Evolutionary conservation across 2,113 vertebrate species (phyloP).

Genomic region (Lucifuga dentata): DNA sequence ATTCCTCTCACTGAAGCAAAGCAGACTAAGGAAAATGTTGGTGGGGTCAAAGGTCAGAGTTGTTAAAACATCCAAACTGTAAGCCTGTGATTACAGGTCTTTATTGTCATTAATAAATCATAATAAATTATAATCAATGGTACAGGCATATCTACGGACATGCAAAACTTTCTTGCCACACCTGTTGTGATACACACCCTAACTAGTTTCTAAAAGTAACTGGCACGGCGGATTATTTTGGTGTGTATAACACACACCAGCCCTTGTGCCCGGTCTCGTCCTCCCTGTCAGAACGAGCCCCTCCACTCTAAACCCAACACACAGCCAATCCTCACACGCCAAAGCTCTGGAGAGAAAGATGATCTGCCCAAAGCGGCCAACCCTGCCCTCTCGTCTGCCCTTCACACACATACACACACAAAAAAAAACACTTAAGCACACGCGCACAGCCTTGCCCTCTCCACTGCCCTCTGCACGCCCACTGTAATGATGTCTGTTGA

Average conservation of each 20-base stretch:
- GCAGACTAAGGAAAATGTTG: constrained; percentile 1
- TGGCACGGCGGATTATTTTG: constrained; percentile 38
- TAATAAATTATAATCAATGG: not conserved
- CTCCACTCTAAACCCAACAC: constrained; percentile 30
- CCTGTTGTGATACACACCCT: not conserved
- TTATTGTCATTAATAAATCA: constrained; percentile 7
- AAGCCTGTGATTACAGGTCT: not conserved
- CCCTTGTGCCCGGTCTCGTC: constrained; percentile 13
- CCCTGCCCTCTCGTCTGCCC: constrained; percentile 79
- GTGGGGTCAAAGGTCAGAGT: not conserved
- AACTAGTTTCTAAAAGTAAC: not conserved
- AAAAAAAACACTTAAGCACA: constrained; percentile 27
- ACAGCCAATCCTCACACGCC: constrained; percentile 61
- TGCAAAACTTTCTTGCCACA: not conserved
- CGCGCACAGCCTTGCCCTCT: constrained; percentile 53
- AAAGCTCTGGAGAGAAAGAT: constrained; percentile 78
- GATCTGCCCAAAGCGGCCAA: constrained; percentile 76
- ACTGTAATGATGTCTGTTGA: constrained; percentile 80
- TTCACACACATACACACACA: constrained; percentile 69
- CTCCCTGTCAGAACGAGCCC: constrained; percentile 31
- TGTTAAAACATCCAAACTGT: not conserved
- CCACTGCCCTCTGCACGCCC: constrained; percentile 76
- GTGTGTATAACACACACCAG: constrained; percentile 35
- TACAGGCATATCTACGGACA: not conserved
- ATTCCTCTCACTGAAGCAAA: not conserved